Evolutionary conservation across 1,140 invertebrate species (phyloP).

Genomic region (Heliconius congener): DNA sequence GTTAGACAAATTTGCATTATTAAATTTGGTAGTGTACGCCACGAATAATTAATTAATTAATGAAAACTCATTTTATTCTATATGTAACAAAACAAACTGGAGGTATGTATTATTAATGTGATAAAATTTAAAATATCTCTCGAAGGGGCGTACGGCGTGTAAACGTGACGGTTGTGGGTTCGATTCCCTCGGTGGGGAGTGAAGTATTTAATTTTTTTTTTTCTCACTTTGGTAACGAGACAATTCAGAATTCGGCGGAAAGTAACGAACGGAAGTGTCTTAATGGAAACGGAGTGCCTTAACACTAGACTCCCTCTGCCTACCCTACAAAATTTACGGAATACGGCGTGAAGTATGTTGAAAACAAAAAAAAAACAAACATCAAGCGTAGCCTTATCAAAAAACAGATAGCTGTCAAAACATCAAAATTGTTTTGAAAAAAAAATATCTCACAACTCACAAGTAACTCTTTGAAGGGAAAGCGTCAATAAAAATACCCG

Average conservation of each 20-base stretch:
- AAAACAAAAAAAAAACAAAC: neutral
- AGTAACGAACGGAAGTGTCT: no score
- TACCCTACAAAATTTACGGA: no score
- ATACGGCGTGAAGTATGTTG: no score
- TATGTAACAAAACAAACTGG: neutral
- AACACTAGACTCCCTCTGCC: no score
- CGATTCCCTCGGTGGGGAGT: no score
- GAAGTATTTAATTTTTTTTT: no score
- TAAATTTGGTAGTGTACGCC: slow-evolving; percentile 11
- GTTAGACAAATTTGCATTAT: slow-evolving; percentile 30
- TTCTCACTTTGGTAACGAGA: no score
- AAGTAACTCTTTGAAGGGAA: slow-evolving; percentile 19
- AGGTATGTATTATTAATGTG: neutral
- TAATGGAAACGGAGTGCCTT: no score
- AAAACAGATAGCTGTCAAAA: slow-evolving; percentile 7
- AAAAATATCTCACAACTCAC: neutral
- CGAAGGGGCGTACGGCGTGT: no score
- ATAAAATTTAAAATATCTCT: no score
- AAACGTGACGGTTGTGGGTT: no score
- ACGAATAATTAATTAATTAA: slow-evolving; percentile 25
- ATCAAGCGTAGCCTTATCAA: neutral
- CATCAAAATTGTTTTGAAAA: neutral
- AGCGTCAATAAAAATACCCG: slow-evolving; percentile 28
- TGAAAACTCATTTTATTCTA: neutral
- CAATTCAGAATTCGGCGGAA: no score